phyloP scores from a whole-genome alignment of 1,140 invertebrate species.

The Drosophila ficusphila region DNA sequence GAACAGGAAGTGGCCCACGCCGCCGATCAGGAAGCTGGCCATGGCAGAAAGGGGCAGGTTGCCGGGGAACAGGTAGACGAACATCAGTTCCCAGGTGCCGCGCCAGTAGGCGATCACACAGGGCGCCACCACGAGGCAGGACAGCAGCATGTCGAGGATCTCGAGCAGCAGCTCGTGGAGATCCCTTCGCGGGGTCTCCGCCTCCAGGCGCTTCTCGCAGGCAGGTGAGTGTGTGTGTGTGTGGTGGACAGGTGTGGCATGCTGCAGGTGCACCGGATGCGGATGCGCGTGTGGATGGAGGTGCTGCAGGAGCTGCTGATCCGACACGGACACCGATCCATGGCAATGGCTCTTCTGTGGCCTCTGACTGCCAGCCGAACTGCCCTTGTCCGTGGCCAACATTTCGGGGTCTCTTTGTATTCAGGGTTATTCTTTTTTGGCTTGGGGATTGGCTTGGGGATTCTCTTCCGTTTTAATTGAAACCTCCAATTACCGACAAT shows the following conservation, averaged over 20 bases:
- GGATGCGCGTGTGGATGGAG: constrained; percentile 11
- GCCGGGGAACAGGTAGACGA: constrained; percentile 88
- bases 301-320: constrained; percentile 47
- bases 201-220: constrained; percentile 69
- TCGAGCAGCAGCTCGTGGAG: constrained; percentile 86
- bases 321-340: constrained; percentile 15
- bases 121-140: constrained; percentile 89
- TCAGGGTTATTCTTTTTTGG: neutral
- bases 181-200: constrained; percentile 68
- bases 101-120: constrained; percentile 94
- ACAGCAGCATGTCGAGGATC: constrained; percentile 89
- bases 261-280: neutral
- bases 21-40: constrained; percentile 88
- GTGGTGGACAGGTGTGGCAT: constrained; percentile 32
- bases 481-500: constrained; percentile 42
- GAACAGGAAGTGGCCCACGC: constrained; percentile 88
- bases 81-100: constrained; percentile 92
- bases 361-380: constrained; percentile 10
- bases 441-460: neutral
- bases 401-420: constrained; percentile 18
- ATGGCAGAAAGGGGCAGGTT: constrained; percentile 86
- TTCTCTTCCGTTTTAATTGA: constrained; percentile 2
- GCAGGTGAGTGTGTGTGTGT: constrained; percentile 14
- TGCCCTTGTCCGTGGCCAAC: constrained; percentile 63
- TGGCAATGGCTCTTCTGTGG: constrained; percentile 54